These are phyloP conservation scores for Liopterus haemorrhoidalis DNA, from an alignment of 2,888 invertebrate species.

Conservation along the genomic window DNA sequence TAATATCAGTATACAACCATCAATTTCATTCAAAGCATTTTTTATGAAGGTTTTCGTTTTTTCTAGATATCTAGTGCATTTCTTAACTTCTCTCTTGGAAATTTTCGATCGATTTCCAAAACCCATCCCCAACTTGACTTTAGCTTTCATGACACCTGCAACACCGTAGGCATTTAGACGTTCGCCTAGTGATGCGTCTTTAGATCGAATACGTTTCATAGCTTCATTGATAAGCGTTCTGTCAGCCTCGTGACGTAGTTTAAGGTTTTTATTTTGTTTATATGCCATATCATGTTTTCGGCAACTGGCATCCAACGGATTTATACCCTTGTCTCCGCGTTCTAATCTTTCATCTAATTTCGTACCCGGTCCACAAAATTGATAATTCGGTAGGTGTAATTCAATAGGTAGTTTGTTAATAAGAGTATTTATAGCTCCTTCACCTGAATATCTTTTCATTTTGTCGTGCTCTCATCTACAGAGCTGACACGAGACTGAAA, in stretches of 20 bases:
- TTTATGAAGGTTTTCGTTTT: too few species aligned
- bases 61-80: too few species aligned
- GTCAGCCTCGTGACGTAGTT: slow-evolving; percentile 17
- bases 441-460: slow-evolving; percentile 3
- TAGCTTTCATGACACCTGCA: slow-evolving; percentile 23
- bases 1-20: too few species aligned
- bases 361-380: slow-evolving; percentile 21
- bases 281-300: slow-evolving; percentile 30
- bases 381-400: slow-evolving; percentile 20
- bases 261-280: slow-evolving; percentile 16
- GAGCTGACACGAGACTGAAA: too few species aligned
- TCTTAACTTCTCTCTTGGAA: too few species aligned
- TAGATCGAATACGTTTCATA: slow-evolving; percentile 25
- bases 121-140: slow-evolving; percentile 25
- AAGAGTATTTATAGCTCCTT: too few species aligned
- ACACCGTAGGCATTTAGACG: slow-evolving; percentile 27
- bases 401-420: slow-evolving; percentile 17
- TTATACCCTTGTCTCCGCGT: slow-evolving; percentile 22
- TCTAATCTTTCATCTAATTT: slow-evolving; percentile 22
- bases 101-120: neutral
- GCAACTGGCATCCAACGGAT: slow-evolving; percentile 28
- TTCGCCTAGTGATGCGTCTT: slow-evolving; percentile 29
- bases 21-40: too few species aligned
- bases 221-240: slow-evolving; percentile 33
- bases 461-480: too few species aligned